phyloP scores from a whole-genome alignment of 2,797 vertebrate species.

The Sebastes iracundus region DNA sequence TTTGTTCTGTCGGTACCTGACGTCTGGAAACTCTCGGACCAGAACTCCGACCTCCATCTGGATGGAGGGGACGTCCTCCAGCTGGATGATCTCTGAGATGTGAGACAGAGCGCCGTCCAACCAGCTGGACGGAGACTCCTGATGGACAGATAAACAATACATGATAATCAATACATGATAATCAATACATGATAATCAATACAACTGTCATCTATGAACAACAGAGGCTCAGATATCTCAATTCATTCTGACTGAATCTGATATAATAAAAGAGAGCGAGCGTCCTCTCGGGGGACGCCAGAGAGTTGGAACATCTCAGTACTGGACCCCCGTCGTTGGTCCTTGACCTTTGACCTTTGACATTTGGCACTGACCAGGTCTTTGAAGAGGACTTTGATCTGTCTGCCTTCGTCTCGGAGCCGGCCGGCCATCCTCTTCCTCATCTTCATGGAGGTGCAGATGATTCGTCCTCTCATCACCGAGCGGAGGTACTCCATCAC shows the following conservation, averaged over 20 bases:
- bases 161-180: not conserved
- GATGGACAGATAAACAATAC: not conserved
- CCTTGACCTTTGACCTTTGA: not conserved
- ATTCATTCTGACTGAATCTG: no score
- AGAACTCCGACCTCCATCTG: constrained; percentile 94
- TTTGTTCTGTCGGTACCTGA: constrained; percentile 81
- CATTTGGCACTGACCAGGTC: constrained; percentile 83
- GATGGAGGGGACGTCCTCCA: constrained; percentile 91
- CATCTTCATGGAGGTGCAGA: constrained; percentile 89
- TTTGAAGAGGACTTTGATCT: constrained; percentile 89
- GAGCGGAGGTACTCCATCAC: constrained; percentile 90
- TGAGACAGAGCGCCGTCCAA: constrained; percentile 87
- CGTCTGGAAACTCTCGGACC: constrained; percentile 90
- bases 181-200: not conserved
- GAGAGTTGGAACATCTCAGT: not conserved
- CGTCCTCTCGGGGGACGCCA: not conserved
- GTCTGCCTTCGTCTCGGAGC: constrained; percentile 86
- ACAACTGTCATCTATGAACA: not conserved
- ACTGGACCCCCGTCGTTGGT: not conserved
- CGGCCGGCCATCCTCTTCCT: constrained; percentile 87
- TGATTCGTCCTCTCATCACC: constrained; percentile 87
- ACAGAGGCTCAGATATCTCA: no score
- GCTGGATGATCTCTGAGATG: constrained; percentile 89
- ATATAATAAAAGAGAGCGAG: no score
- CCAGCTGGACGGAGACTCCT: constrained; percentile 90